Conservation (phyloP, 2,888 invertebrate species). For the Orthonevra nobilis region DNA sequence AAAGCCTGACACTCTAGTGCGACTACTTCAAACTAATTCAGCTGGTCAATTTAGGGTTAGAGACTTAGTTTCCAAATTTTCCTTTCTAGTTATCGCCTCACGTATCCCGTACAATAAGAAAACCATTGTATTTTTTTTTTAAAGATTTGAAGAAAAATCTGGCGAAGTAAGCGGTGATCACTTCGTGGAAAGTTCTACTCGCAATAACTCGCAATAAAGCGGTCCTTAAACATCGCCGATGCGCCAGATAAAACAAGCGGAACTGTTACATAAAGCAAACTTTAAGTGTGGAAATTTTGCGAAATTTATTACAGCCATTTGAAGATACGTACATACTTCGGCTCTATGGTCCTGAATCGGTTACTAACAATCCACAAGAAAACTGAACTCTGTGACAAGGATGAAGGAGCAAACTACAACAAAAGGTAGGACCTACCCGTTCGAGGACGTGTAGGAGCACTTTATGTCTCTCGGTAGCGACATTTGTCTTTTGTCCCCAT, state of each 20-base stretch:
- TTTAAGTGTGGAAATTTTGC: slow-evolving; percentile 54
- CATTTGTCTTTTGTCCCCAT: slow-evolving; percentile 61
- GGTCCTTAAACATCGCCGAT: slow-evolving; percentile 45
- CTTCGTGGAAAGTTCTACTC: slow-evolving; percentile 34
- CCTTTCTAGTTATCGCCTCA: too few species aligned
- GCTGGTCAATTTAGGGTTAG: too few species aligned
- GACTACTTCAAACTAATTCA: too few species aligned
- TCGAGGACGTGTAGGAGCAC: not conserved
- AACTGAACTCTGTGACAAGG: slow-evolving; percentile 15
- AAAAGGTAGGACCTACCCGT: slow-evolving; percentile 35
- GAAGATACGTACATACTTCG: slow-evolving; percentile 20
- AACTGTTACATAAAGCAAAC: slow-evolving; percentile 47
- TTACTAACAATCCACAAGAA: slow-evolving; percentile 39
- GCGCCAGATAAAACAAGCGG: slow-evolving; percentile 32
- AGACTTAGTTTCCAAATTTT: too few species aligned
- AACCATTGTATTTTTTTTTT: too few species aligned
- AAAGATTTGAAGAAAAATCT: too few species aligned
- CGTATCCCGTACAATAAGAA: too few species aligned
- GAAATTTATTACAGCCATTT: slow-evolving; percentile 51
- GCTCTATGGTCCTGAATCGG: slow-evolving; percentile 27
- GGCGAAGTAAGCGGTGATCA: slow-evolving; percentile 31
- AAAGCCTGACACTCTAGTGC: too few species aligned
- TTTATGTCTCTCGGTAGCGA: slow-evolving; percentile 57
- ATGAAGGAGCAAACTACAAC: slow-evolving; percentile 19
- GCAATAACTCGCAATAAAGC: slow-evolving; percentile 39